Conservation (phyloP, 92 coral and sea anemone genomes). For the Pocillopora meandrina region DNA sequence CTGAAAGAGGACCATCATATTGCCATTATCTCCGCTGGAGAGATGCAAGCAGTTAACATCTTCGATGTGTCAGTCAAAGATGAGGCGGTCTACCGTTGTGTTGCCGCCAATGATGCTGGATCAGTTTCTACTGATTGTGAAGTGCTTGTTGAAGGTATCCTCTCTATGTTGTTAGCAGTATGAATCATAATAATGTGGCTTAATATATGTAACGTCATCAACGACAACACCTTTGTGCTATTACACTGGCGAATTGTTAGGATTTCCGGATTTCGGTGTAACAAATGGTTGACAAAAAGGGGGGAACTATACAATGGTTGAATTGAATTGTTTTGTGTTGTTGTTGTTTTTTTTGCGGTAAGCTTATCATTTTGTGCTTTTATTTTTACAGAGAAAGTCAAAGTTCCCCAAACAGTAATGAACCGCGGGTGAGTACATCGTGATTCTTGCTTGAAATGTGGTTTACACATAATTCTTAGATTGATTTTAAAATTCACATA, state of each 20-base stretch:
- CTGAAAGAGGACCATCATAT: conserved; percentile 88
- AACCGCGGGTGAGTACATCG: conserved; percentile 46
- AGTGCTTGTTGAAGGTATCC: conserved; percentile 81
- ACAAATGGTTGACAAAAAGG: too few species aligned
- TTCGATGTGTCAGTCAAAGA: conserved; percentile 82
- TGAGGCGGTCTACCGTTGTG: conserved; percentile 87
- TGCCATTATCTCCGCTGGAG: conserved; percentile 79
- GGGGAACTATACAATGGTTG: too few species aligned
- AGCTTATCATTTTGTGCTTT: background rate
- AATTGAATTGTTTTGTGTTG: background rate
- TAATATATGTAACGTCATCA: background rate
- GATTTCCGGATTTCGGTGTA: too few species aligned
- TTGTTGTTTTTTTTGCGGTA: too few species aligned
- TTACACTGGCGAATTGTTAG: too few species aligned
- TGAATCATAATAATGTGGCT: background rate
- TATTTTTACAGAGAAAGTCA: conserved; percentile 66
- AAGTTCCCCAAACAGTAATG: conserved; percentile 57
- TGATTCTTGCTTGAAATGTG: background rate
- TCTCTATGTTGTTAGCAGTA: background rate
- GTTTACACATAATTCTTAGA: too few species aligned
- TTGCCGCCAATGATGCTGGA: conserved; percentile 84
- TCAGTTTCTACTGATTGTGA: conserved; percentile 82
- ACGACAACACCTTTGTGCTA: background rate
- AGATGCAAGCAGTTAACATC: conserved; percentile 89
- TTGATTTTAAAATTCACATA: too few species aligned